Base-by-base conservation (phyloP, 2,888 invertebrate species). In the Ceraclea dissimilis region DNA sequence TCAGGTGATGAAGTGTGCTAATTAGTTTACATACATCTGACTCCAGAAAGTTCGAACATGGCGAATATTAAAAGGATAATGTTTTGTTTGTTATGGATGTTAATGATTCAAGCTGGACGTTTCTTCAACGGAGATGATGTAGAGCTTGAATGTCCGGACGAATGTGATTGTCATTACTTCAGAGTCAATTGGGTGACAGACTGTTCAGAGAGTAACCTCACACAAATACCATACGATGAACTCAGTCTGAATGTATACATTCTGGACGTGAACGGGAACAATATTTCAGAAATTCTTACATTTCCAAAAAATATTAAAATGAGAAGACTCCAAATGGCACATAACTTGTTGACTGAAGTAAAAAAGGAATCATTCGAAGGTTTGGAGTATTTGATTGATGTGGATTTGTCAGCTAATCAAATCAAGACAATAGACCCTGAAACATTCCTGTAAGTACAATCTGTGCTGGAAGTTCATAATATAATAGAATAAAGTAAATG, bases 111-210 rank as follows among this genome's bases (percentile, higher is more conserved):
- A 13, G 2, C 16, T 39, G 13, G n/a, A n/a, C 5, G 13, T n/a
- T 13, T 50, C 4, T 59, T 59, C 64, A 82, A 83, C 64, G 83
- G 83, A 52, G 84, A 85, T 64, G 75, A 81, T 65, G 78, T 80
- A 62, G 85, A 85, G 65, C 70, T 83, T 65, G 83, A 84, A 67
- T 86, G 87, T 64, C 87, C 86, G 1, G 84, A 82, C 62, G 86
- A 86, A 64, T 87, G 87, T 67, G 85, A 86, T 66, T 86, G 86
- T 66, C 84, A 86, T 73, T 86, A 85, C 71, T 86, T 84, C 71
- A 79, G 86, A 59, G 81, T 86, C 65, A 86, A 86, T 72, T 86
- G 85, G 86, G 86, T 86, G 65, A 86, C 86, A 1, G 86, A 86
- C 66, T 86, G 86, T 65, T 86, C 86, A 0, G 85, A 85, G 65